A percentile compares a stretch with the other conserved stretches of the same genome.
These are phyloP conservation scores for Ametastegia equiseti DNA, from an alignment of 2,888 invertebrate species.

Conservation along the genomic window DNA sequence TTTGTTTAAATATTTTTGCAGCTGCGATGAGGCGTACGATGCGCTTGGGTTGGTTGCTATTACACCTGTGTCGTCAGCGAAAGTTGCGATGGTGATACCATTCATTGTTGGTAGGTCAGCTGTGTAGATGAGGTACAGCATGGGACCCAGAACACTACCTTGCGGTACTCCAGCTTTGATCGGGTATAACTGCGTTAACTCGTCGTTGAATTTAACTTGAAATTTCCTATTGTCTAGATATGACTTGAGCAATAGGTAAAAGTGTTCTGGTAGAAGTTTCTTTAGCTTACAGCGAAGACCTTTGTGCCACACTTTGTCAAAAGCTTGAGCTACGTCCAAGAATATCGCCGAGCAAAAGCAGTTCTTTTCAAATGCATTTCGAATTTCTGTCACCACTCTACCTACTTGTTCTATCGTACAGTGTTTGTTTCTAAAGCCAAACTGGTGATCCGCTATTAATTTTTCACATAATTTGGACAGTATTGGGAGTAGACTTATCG, in stretches of 20 bases:
- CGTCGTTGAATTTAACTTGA: neutral
- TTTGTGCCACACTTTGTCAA: constrained; percentile 57
- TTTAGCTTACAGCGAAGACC: constrained; percentile 53
- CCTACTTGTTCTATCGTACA: constrained; percentile 58
- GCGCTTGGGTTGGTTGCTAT: constrained; percentile 47
- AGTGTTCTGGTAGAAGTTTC: constrained; percentile 47
- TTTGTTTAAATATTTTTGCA: constrained; percentile 45
- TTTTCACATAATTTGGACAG: constrained; percentile 61
- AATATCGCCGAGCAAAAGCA: constrained; percentile 53
- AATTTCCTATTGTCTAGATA: constrained; percentile 38
- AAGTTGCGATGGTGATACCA: constrained; percentile 52
- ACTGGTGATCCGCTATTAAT: constrained; percentile 57
- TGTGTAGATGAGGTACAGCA: constrained; percentile 54
- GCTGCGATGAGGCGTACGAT: constrained; percentile 28
- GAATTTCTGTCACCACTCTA: constrained; percentile 52
- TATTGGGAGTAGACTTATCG: constrained; percentile 58
- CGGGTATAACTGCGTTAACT: neutral
- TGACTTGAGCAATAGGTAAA: constrained; percentile 45
- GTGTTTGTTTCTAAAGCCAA: constrained; percentile 56
- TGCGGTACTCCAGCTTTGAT: constrained; percentile 51
- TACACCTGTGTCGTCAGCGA: constrained; percentile 56
- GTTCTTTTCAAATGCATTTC: constrained; percentile 49
- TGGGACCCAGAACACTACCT: constrained; percentile 57
- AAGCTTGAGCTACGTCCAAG: constrained; percentile 53
- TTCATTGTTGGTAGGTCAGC: constrained; percentile 52